Conservation (phyloP, 2,888 invertebrate species). For the Caenorhabditis drosophilae region DNA sequence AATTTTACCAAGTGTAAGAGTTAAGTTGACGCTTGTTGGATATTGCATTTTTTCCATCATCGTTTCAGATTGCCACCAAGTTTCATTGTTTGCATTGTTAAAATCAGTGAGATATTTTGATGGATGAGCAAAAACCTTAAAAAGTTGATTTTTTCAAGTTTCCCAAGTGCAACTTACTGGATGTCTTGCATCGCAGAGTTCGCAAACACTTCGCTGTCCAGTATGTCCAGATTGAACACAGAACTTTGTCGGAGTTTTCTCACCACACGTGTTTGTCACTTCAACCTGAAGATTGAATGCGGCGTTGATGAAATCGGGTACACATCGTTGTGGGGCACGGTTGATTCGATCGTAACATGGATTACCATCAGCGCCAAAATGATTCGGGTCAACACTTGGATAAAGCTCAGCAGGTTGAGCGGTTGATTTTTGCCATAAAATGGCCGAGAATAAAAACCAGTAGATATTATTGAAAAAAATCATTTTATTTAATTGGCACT, state of each 20-base stretch:
- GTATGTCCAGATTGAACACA: conserved; percentile 87
- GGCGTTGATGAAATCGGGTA: conserved; percentile 94
- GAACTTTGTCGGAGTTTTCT: conserved; percentile 78
- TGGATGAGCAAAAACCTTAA: conserved; percentile 56
- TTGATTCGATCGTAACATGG: conserved; percentile 58
- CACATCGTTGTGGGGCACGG: conserved; percentile 74
- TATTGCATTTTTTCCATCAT: conserved; percentile 91
- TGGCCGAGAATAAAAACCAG: conserved; percentile 24
- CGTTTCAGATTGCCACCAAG: conserved; percentile 98
- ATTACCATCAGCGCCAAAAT: conserved; percentile 56
- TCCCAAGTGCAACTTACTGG: conserved; percentile 39
- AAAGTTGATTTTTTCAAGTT: conserved; percentile 2
- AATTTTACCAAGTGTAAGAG: conserved; percentile 80
- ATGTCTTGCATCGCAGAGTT: conserved; percentile 61
- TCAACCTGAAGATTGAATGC: conserved; percentile 88
- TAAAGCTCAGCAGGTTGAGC: conserved; percentile 61
- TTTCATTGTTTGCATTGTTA: conserved; percentile 86
- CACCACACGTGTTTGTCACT: conserved; percentile 93
- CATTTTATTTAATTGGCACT: conserved; percentile 17
- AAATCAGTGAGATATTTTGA: conserved; percentile 81
- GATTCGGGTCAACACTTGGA: conserved; percentile 64
- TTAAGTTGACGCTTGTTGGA: conserved; percentile 89
- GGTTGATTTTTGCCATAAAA: conserved; percentile 15
- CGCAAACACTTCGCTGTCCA: conserved; percentile 69
- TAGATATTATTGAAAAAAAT: conserved; percentile 4